A percentile compares a stretch with the other conserved stretches of the same genome.
Evolutionary conservation across 2,888 invertebrate genomes (phyloP).

Genomic region (Dicycla oo): DNA sequence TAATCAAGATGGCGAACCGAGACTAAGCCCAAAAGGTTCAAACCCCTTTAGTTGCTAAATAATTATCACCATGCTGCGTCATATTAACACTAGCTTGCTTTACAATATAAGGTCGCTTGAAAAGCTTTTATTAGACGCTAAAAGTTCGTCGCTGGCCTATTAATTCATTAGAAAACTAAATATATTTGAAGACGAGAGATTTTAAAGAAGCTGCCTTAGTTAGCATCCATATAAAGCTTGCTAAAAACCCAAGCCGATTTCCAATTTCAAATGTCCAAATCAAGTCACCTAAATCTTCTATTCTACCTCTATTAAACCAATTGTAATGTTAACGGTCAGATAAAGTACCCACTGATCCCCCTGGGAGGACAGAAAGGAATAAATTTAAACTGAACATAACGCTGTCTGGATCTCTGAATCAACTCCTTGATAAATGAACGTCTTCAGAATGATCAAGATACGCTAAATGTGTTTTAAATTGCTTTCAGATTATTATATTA

Average conservation of each 20-base stretch:
- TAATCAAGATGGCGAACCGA: no score
- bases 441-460: slow-evolving; percentile 41
- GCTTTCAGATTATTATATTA: slow-evolving; percentile 46
- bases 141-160: no score
- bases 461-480: slow-evolving; percentile 47
- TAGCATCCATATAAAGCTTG: no score
- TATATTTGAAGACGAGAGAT: no score
- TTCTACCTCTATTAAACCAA: slow-evolving; percentile 62
- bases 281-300: slow-evolving; percentile 56
- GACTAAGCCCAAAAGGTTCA: no score
- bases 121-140: no score
- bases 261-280: slow-evolving; percentile 58
- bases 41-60: no score
- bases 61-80: no score
- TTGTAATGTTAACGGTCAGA: slow-evolving; percentile 64
- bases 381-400: slow-evolving; percentile 35
- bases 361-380: slow-evolving; percentile 41
- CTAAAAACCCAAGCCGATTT: not conserved
- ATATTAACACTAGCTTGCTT: no score
- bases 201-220: no score
- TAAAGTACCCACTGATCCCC: slow-evolving; percentile 68
- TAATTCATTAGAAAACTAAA: no score
- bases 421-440: slow-evolving; percentile 46
- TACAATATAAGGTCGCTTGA: no score
- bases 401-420: slow-evolving; percentile 43